These are phyloP conservation scores for Stomorhina lunata DNA, from an alignment of 2,888 invertebrate species.

Conservation along the genomic window DNA sequence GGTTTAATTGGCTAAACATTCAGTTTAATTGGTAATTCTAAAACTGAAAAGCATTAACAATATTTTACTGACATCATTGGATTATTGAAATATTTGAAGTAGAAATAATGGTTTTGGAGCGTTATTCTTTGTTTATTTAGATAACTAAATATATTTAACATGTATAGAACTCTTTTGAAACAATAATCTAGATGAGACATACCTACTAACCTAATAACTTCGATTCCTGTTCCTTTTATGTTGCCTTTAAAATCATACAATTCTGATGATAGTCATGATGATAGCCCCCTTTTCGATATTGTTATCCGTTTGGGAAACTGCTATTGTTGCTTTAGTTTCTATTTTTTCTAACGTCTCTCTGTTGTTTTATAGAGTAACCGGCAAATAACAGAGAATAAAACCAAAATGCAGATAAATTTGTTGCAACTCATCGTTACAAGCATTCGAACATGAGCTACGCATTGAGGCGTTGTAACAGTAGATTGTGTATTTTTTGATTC, in stretches of 20 bases:
- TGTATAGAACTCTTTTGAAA: no score
- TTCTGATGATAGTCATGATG: neutral
- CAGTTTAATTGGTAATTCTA: no score
- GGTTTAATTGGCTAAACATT: no score
- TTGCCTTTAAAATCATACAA: neutral
- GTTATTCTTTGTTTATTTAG: constrained; percentile 1
- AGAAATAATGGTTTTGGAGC: constrained; percentile 2
- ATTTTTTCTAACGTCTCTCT: neutral
- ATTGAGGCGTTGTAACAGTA: constrained; percentile 29
- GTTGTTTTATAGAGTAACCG: neutral
- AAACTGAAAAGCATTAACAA: no score
- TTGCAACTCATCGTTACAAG: neutral
- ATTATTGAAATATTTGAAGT: no score
- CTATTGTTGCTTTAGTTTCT: neutral
- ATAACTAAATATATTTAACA: no score
- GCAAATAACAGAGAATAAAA: neutral
- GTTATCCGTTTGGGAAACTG: constrained; percentile 9
- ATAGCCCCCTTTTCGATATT: neutral
- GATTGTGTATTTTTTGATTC: constrained; percentile 19
- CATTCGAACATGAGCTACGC: neutral
- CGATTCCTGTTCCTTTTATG: no score
- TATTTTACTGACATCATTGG: no score
- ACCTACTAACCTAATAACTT: neutral
- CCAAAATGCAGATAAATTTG: constrained; percentile 11
- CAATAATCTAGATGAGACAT: no score